Percentiles rank a stretch among this genome's conserved stretches.
Evolutionary conservation across 1,140 invertebrate genomes (phyloP).

Genomic region (Achatina immaculata): DNA sequence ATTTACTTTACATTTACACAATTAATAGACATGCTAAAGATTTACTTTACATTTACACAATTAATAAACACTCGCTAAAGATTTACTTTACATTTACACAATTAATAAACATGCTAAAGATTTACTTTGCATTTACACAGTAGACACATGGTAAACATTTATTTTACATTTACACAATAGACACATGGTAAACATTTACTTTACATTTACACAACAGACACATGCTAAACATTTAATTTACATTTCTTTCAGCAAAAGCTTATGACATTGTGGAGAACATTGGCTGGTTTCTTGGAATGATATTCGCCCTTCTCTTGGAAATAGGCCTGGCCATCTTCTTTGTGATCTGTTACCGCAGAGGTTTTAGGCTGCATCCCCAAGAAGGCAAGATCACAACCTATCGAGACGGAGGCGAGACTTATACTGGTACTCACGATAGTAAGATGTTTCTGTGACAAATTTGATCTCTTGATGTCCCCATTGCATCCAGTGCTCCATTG

Average conservation of each 20-base stretch:
- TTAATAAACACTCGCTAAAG: too few species aligned
- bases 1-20: too few species aligned
- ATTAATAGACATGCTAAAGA: too few species aligned
- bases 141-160: too few species aligned
- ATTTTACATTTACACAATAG: too few species aligned
- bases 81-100: too few species aligned
- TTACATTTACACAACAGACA: too few species aligned
- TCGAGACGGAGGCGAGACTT: not conserved
- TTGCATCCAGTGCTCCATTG: too few species aligned
- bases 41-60: too few species aligned
- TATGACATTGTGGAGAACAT: constrained; percentile 26
- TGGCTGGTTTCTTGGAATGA: constrained; percentile 29
- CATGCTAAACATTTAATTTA: not conserved
- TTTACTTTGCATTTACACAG: too few species aligned
- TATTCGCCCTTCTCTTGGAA: constrained; percentile 25
- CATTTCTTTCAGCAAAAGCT: constrained; percentile 21
- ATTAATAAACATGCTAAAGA: too few species aligned
- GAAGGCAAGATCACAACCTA: not conserved
- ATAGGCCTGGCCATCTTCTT: constrained; percentile 16
- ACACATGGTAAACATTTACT: not conserved
- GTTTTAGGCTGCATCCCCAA: constrained; percentile 5
- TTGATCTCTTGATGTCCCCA: not conserved
- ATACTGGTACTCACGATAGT: constrained; percentile 33
- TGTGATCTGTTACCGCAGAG: constrained; percentile 21
- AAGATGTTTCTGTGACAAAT: not conserved